phyloP scores from a whole-genome alignment of 1,140 invertebrate genomes.

The Sinella curviseta region DNA sequence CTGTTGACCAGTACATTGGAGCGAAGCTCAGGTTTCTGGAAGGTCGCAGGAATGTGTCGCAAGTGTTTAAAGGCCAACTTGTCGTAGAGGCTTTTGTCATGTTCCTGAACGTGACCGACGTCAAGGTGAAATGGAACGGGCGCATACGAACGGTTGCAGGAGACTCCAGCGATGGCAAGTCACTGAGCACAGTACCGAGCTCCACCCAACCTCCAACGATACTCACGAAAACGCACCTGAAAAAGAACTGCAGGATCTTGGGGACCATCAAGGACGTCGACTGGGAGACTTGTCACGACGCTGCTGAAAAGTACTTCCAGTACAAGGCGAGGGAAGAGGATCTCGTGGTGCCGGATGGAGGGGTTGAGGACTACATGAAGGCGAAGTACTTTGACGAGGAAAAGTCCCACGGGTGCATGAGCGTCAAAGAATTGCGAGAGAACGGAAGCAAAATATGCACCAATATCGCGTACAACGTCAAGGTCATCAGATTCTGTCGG shows the following conservation, averaged over 20 bases:
- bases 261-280: neutral
- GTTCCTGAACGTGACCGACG: neutral
- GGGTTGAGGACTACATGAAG: neutral
- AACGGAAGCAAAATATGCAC: neutral
- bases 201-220: neutral
- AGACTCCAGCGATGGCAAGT: neutral
- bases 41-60: neutral
- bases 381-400: neutral
- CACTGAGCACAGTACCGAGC: no score
- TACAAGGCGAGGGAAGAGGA: neutral
- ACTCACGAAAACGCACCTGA: neutral
- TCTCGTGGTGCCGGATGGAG: neutral
- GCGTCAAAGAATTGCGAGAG: neutral
- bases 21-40: neutral
- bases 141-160: neutral
- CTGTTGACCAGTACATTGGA: neutral
- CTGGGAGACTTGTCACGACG: neutral
- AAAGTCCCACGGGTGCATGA: neutral
- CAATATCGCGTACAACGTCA: neutral
- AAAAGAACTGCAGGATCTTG: neutral
- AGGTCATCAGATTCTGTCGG: neutral
- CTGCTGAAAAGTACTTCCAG: neutral
- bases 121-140: neutral
- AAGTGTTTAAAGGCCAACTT: neutral
- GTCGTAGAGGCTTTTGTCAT: neutral